phyloP scores from a whole-genome alignment of 2,797 vertebrate genomes.

The Sphenopsis melanotis region DNA sequence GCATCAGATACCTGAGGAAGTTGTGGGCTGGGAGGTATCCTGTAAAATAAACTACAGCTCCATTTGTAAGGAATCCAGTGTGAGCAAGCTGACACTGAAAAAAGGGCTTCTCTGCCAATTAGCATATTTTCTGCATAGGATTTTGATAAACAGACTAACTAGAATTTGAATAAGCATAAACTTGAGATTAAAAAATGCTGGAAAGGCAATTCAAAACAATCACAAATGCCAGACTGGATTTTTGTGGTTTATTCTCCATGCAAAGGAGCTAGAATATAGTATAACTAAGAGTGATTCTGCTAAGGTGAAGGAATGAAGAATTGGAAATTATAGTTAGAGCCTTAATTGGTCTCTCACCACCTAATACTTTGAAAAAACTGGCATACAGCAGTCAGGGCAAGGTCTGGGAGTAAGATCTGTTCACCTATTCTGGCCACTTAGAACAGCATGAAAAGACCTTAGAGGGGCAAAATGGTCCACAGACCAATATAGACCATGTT shows the following conservation, averaged over 20 bases:
- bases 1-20: constrained; percentile 2
- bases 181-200: not conserved
- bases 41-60: not conserved
- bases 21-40: not conserved
- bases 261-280: not conserved
- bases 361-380: not conserved
- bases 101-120: not conserved
- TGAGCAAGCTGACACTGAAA: not conserved
- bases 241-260: not conserved
- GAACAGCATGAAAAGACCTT: not conserved
- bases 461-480: not conserved
- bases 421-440: not conserved
- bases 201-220: not conserved
- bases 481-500: not conserved
- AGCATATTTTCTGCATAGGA: not conserved
- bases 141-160: constrained; percentile 8
- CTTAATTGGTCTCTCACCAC: not conserved
- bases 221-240: not conserved
- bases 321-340: not conserved
- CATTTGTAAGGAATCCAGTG: not conserved
- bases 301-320: not conserved
- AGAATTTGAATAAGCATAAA: constrained; percentile 16
- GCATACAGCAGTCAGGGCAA: not conserved
- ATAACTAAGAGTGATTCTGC: not conserved
- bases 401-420: not conserved